Evolutionary conservation across 2,797 vertebrate genomes (phyloP), one percentile per base, ranked within the genome.

Genomic region (Enteromius treurensis): DNA sequence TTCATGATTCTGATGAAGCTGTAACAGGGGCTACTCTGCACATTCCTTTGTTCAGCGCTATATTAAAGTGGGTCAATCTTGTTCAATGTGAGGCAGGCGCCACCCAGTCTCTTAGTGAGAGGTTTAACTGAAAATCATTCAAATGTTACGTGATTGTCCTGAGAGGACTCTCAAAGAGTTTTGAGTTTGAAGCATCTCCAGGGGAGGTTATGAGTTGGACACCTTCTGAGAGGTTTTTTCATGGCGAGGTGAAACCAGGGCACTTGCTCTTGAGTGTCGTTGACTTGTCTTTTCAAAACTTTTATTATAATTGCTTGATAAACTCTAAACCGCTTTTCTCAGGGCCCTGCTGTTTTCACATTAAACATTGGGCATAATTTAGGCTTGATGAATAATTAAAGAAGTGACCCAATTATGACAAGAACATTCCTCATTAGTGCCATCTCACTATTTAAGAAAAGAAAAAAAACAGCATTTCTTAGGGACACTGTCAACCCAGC

Each of bases 1-100:
- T 68, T 85, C 88, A 86, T 34, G 79, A 82, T 88, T 90, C 80
- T 91, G 91, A 94, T 93, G 90, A 93, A 91, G 90, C 89, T 90
- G 88, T 90, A 90, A 90, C 90, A 89, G 85, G 45, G 34, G 42
- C 65, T 87, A 76, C 34, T 15, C 23, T 82, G 81, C 26, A 70
- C 79, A n/a, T 29, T 34, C 19, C 47, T 47, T 53, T 77, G 58
- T 53, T 81, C 45, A 42, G 75, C 37, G 40, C 8, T 79, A 79
- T 53, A 84, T 84, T 78, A 79, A 60, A 55, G 40, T 45, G 8
- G 2, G 34, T 81, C 21, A 13, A 37, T 68, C n/a, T 32, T 60
- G 17, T 34, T 77, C 40, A 83, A 37, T n/a, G 71, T 37, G 32
- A 74, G 45, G 73, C 77, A 74, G 71, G 73, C 64, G 17, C 81